These are phyloP conservation scores for Eulemur albifrons DNA, from an alignment of 2,797 vertebrate genomes.

Conservation along the genomic window DNA sequence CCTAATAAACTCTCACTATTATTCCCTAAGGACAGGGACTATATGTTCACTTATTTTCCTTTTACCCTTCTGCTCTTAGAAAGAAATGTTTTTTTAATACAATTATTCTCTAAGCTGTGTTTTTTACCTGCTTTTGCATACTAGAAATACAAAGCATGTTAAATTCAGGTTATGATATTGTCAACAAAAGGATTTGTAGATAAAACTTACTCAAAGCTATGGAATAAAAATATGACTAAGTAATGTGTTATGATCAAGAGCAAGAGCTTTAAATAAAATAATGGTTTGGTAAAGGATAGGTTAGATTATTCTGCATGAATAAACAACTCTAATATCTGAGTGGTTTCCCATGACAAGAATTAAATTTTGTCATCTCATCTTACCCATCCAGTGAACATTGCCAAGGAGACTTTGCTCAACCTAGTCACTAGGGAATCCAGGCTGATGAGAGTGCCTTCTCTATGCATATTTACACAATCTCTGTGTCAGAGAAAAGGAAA, in stretches of 20 bases:
- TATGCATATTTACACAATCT: not conserved
- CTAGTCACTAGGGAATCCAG: not conserved
- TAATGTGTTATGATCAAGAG: not conserved
- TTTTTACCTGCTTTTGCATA: not conserved
- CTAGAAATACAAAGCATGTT: not conserved
- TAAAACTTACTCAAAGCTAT: not conserved
- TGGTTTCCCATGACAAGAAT: not conserved
- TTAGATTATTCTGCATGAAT: not conserved
- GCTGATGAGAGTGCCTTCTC: not conserved
- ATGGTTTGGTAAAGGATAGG: not conserved
- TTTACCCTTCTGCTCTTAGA: not conserved
- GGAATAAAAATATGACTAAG: not conserved
- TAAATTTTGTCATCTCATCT: not conserved
- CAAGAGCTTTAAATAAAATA: not conserved
- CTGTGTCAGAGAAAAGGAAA: not conserved
- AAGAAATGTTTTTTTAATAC: constrained; percentile 1
- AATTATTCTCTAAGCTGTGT: not conserved
- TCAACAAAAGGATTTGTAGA: not conserved
- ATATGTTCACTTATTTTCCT: not conserved
- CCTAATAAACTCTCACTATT: not conserved
- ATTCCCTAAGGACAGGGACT: not conserved
- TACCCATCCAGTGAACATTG: not conserved
- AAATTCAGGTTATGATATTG: not conserved
- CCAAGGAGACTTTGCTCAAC: not conserved
- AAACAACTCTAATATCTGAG: not conserved